Evolutionary conservation across 2,888 invertebrate species (phyloP).

Genomic region (Dryocosmus kuriphilus): DNA sequence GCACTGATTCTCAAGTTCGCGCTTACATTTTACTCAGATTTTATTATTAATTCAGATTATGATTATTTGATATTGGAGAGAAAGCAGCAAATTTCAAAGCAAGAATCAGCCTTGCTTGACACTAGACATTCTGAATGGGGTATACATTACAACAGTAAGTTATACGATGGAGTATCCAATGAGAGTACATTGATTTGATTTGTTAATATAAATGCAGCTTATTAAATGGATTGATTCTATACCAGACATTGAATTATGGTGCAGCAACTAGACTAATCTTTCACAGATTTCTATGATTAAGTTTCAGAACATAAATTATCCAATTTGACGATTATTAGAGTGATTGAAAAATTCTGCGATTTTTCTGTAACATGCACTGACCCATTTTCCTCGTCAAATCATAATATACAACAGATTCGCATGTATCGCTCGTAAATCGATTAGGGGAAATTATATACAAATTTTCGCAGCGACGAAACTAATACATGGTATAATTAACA

Average conservation of each 20-base stretch:
- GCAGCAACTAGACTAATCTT: conserved; percentile 16
- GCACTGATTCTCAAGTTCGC: conserved; percentile 67
- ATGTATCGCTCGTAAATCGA: background rate
- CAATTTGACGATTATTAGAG: background rate
- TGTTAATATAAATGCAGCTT: conserved; percentile 34
- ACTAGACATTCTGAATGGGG: conserved; percentile 68
- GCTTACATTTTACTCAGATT: background rate
- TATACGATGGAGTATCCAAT: conserved; percentile 65
- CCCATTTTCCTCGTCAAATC: conserved; percentile 33
- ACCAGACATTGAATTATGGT: conserved; percentile 22
- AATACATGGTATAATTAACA: conserved; percentile 12
- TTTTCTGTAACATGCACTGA: conserved; percentile 27
- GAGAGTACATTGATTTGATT: conserved; percentile 49
- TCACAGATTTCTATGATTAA: conserved; percentile 4
- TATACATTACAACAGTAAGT: conserved; percentile 69
- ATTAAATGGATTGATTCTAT: conserved; percentile 3
- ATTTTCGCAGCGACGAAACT: conserved; percentile 29
- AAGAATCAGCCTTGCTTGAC: conserved; percentile 73
- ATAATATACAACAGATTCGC: conserved; percentile 14
- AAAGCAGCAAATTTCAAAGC: conserved; percentile 10
- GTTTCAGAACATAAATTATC: background rate
- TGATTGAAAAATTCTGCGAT: background rate
- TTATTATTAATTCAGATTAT: background rate
- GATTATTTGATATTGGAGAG: background rate
- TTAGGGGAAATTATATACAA: conserved; percentile 27